Conservation (phyloP, 2,113 vertebrate species). For the Dipodomys stephensi region DNA sequence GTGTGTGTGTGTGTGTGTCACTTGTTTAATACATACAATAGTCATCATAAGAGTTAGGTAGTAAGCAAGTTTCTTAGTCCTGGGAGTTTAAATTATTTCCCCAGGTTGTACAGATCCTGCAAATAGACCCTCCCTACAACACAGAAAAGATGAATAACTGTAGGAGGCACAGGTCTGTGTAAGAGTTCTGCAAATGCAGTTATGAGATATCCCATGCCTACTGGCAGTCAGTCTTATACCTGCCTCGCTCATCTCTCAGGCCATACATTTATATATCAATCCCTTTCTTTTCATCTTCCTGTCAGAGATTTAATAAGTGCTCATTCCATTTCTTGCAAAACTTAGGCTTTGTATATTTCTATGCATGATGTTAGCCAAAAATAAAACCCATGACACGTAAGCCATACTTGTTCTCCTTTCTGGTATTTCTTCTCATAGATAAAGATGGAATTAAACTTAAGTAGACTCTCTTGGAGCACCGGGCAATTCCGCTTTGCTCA, state of each 20-base stretch:
- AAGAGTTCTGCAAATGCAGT: background rate
- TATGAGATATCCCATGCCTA: fast-evolving
- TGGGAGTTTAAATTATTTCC: background rate
- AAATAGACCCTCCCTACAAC: background rate
- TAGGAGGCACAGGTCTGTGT: fast-evolving
- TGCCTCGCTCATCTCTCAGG: background rate
- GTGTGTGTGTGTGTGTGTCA: background rate
- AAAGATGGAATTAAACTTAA: background rate
- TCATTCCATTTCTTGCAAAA: background rate
- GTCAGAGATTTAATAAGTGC: background rate
- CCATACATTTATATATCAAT: background rate
- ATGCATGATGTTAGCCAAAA: too few relatives aligned
- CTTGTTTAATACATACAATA: background rate
- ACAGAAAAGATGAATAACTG: fast-evolving
- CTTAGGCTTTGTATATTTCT: too few relatives aligned
- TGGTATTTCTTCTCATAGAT: background rate
- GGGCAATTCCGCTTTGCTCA: background rate
- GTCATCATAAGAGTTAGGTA: background rate
- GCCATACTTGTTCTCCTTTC: background rate
- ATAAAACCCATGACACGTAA: background rate
- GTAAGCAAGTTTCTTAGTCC: background rate
- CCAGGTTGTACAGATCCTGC: background rate
- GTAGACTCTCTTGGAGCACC: background rate
- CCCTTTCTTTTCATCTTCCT: background rate
- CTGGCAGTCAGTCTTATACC: too few relatives aligned